Conservation (phyloP, 1,140 invertebrate species). For the Plodia interpunctella region DNA sequence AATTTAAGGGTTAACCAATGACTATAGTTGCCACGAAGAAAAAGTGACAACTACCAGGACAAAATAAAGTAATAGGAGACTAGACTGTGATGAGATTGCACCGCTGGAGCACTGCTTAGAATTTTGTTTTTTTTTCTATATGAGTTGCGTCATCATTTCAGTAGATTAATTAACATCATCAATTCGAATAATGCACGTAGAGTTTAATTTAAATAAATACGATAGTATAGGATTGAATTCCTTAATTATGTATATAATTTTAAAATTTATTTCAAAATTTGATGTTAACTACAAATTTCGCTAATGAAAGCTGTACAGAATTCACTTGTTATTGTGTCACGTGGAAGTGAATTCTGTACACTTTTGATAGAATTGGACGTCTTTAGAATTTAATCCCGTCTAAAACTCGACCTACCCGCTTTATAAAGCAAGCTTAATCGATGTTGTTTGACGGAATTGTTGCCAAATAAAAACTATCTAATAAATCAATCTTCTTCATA, state of each 20-base stretch:
- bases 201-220: not conserved
- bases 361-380: not conserved
- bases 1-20: no score
- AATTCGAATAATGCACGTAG: constrained; percentile 6
- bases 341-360: no score
- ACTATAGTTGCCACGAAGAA: no score
- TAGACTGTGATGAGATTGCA: constrained; percentile 49
- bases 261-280: not conserved
- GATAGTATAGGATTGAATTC: not conserved
- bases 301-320: not conserved
- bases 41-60: not conserved
- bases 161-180: constrained; percentile 2
- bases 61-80: constrained; percentile 23
- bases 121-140: constrained; percentile 43
- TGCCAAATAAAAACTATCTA: constrained; percentile 12
- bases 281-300: not conserved
- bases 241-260: not conserved
- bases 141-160: constrained; percentile 59
- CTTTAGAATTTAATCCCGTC: constrained; percentile 3
- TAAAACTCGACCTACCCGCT: constrained; percentile 25
- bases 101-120: constrained; percentile 60
- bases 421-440: constrained; percentile 46
- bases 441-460: constrained; percentile 27
- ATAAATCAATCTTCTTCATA: constrained; percentile 29
- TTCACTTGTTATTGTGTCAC: no score